A percentile compares a stretch with the other conserved stretches of the same genome.
phyloP scores from a whole-genome alignment of 2,888 invertebrate species.

The Bruchidius siliquastri region DNA sequence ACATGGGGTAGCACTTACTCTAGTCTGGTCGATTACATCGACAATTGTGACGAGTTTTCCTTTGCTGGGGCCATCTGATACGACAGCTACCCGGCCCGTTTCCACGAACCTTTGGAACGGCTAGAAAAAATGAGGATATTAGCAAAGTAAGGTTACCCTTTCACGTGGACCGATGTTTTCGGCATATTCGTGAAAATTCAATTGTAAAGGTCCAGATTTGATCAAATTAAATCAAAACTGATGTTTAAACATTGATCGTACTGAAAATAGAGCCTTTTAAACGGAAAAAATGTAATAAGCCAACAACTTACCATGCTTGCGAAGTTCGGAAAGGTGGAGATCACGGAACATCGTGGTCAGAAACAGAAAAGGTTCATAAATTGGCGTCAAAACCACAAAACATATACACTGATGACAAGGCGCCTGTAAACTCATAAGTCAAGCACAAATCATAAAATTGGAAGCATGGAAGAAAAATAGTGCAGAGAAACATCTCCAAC shows the following conservation, averaged over 20 bases:
- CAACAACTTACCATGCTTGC: background rate
- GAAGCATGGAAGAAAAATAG: too few relatives aligned
- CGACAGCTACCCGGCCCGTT: conserved; percentile 94
- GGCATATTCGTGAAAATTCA: background rate
- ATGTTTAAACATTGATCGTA: background rate
- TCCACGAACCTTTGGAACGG: conserved; percentile 92
- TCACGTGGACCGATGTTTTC: background rate
- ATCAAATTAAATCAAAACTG: background rate
- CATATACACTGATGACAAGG: too few relatives aligned
- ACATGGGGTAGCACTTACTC: conserved; percentile 57
- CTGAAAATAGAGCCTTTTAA: background rate
- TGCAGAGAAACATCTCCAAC: too few relatives aligned
- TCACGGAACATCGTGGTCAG: background rate
- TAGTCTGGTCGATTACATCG: conserved; percentile 95
- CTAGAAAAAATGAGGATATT: conserved; percentile 48
- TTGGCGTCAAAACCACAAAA: too few relatives aligned
- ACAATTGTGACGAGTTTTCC: conserved; percentile 93
- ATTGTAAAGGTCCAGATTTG: background rate
- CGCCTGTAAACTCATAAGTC: too few relatives aligned
- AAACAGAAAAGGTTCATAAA: background rate
- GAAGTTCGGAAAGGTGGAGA: background rate
- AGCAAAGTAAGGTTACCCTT: background rate
- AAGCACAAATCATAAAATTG: too few relatives aligned
- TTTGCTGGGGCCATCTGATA: conserved; percentile 83
- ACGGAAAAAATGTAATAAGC: background rate